Evolutionary conservation across 2,797 vertebrate genomes (phyloP).

Genomic region (Taenioides sp.): DNA sequence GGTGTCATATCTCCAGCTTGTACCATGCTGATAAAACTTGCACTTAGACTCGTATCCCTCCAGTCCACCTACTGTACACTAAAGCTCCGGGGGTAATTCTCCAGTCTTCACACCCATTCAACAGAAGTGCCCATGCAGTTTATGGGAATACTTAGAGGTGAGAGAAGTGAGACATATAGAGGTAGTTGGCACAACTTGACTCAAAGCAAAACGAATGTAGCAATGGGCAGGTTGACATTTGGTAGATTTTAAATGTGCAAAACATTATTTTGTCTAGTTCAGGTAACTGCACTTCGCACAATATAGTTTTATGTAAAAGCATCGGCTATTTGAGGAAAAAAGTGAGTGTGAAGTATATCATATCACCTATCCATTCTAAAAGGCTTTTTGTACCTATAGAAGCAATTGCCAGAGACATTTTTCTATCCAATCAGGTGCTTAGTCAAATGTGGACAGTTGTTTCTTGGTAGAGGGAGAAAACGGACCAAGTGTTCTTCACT

Average conservation of each 20-base stretch:
- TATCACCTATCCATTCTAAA: not conserved
- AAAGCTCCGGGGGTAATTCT: conserved; percentile 11
- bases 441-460: not conserved
- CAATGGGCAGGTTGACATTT: not conserved
- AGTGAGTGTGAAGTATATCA: not conserved
- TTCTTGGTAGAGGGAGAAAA: not conserved
- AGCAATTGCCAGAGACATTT: not conserved
- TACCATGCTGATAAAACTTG: conserved; percentile 31
- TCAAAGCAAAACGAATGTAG: not conserved
- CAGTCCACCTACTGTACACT: conserved; percentile 21
- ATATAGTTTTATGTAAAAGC: not conserved
- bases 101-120: conserved; percentile 10
- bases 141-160: conserved; percentile 2
- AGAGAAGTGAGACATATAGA: not conserved
- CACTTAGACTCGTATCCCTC: conserved; percentile 27
- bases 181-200: not conserved
- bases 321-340: not conserved
- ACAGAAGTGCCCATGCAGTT: conserved; percentile 6
- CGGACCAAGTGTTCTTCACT: not conserved
- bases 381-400: not conserved
- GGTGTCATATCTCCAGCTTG: conserved; percentile 33
- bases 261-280: not conserved
- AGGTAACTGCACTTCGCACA: not conserved
- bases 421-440: too few species aligned
- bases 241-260: not conserved